Evolutionary conservation across 2,113 vertebrate genomes (phyloP).

Genomic region (Stercorarius parasiticus): DNA sequence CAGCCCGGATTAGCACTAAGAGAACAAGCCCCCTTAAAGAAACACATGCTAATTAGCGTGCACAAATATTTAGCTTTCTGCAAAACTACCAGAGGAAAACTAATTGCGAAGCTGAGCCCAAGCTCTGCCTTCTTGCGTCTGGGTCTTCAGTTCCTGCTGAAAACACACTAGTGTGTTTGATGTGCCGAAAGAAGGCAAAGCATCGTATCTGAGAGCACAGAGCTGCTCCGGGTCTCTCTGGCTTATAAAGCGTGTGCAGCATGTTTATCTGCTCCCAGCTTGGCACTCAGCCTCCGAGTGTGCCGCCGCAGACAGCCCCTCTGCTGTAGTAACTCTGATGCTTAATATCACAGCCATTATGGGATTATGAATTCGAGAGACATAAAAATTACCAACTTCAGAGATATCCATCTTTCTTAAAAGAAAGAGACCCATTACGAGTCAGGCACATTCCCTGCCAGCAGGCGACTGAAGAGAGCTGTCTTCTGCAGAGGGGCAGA

Average conservation of each 20-base stretch:
- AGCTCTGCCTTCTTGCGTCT: background rate
- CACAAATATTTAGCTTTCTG: background rate
- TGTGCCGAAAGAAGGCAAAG: background rate
- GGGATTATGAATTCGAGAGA: background rate
- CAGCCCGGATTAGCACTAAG: background rate
- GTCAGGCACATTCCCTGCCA: background rate
- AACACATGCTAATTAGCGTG: background rate
- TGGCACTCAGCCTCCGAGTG: background rate
- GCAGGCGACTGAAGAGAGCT: slow-evolving; percentile 9
- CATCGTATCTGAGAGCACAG: background rate
- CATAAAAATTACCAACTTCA: background rate
- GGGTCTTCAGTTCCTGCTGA: background rate
- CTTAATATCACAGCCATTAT: background rate
- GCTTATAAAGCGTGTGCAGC: background rate
- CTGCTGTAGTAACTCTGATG: background rate
- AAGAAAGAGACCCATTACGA: background rate
- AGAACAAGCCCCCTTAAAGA: background rate
- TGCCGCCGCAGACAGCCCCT: background rate
- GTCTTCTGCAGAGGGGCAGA: background rate
- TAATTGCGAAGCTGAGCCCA: background rate
- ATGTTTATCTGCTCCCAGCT: background rate
- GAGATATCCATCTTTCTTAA: background rate
- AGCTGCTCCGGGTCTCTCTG: background rate
- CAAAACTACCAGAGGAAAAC: background rate
- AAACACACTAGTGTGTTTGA: background rate